Base-by-base conservation (phyloP, 2,113 vertebrate genomes). In the Mugil cephalus region DNA sequence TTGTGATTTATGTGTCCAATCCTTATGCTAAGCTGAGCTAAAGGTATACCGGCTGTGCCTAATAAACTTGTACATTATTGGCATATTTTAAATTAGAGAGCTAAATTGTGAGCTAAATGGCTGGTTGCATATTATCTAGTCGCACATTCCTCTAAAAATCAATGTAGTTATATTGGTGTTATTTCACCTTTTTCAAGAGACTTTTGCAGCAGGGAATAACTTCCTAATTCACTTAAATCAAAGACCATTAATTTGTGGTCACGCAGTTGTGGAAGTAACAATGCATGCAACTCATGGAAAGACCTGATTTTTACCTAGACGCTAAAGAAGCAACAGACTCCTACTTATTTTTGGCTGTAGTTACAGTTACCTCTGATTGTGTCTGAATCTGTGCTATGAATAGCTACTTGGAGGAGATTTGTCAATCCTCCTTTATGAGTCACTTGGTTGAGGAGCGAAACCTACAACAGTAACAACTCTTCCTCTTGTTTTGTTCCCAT, bases 361-460 rank as follows among this genome's bases (percentile, higher is more conserved):
- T 11, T 36, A 8, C 17, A 15, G 35, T 70, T 66, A 35, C 15
- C 14, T 14, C 6, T 18, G 10, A 10, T 14, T 36, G 18, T 34
- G 17, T 47, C 10, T 10, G 3, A 34, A 17, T 2, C 45, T 3
- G 45, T 35, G 11, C 18, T 53, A 35, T 69, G 21, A 38, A 55
- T 55, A 46, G 17, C 5, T 68, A 38, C 3, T 18, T 42, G 34
- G 17, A 48, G 4, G 17, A 67, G 61, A 59, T 52, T 19, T 21
- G 36, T 38, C 47, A 24, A 12, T 24, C 30, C 15, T 48, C 67
- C 47, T 42, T 9, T 6, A 64, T 13, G 38, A 55, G 38, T 74
- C 64, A 42, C 19, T 51, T 30, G 4, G 4, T 30, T 59, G 12
- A 53, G 62, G 45, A 21, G 10, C 1, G 19, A 15, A 19, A 34